Base-by-base conservation (phyloP, 2,888 invertebrate species). In the Epiblema foenella region DNA sequence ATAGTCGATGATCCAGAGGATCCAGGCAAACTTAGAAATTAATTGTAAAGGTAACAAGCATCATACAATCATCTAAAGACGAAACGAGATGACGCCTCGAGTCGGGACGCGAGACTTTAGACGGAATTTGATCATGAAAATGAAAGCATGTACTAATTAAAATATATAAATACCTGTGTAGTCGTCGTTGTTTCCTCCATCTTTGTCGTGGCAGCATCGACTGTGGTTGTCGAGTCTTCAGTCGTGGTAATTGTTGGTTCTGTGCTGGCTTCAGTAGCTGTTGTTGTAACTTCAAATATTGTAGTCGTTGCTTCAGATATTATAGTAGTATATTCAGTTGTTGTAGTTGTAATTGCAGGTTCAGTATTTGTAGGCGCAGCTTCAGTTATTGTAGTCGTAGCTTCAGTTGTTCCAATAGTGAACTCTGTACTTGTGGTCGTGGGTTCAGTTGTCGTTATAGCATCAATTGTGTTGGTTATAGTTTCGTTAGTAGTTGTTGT, bases 271-370 rank as follows among this genome's bases (percentile, higher is more conserved):
- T n/a, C n/a, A n/a, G n/a, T n/a, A n/a, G n/a, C n/a, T n/a, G n/a
- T n/a, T n/a, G n/a, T n/a, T n/a, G n/a, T n/a, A n/a, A n/a, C 12
- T n/a, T 58, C 64, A 12, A 58, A 33, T 5, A 58, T 72, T 11
- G 58, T 59, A 8, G 58, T 66, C 12, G 52, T 52, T 4, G 56
- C 8, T 29, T 66, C 71, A 7, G n/a, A n/a, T n/a, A n/a, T n/a
- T n/a, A 56, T 57, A 10, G 68, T 63, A 9, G 56, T 71, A n/a
- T 24, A 17, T 65, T 33, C 56, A 0, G 66, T 62, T 0, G 65
- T 71, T n/a, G 56, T 72, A 2, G 72, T 58, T 2, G 64, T 64
- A 0, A 59, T 37, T n/a, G n/a, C n/a, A n/a, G n/a, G n/a, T n/a
- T n/a, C n/a, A 8, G 68, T 64, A 5, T 63, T 49, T 0, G 64